A percentile compares a stretch with the other conserved stretches of the same genome.
Conservation (phyloP, 2,797 vertebrate species). For the Ciconia nigra region DNA sequence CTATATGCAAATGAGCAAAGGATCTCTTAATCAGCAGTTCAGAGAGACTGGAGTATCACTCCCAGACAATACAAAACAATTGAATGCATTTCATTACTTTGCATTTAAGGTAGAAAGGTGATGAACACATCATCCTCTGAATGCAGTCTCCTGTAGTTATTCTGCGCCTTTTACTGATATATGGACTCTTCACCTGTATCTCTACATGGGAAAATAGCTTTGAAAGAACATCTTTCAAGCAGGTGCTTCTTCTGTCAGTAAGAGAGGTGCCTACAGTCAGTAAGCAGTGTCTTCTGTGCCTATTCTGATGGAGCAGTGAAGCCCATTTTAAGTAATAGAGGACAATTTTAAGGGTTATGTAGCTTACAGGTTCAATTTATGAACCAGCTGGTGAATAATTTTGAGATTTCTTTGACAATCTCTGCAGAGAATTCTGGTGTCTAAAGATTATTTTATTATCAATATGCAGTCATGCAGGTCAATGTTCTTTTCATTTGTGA, state of each 20-base stretch:
- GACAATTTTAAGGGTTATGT: background rate
- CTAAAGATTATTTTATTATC: conserved; percentile 50
- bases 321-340: background rate
- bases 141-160: background rate
- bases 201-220: background rate
- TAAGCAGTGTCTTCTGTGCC: background rate
- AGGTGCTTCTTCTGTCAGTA: background rate
- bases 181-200: background rate
- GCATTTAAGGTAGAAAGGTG: background rate
- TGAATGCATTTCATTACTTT: background rate
- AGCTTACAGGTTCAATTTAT: background rate
- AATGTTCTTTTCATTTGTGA: conserved; percentile 58
- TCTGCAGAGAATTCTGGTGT: background rate
- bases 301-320: background rate
- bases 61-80: background rate
- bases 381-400: background rate
- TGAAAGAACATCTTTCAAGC: background rate
- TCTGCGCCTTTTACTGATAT: background rate
- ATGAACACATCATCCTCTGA: background rate
- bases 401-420: conserved; percentile 2
- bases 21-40: conserved; percentile 33
- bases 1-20: background rate
- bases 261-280: background rate
- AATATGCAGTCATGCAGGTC: conserved; percentile 45
- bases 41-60: background rate